Percentiles rank a stretch among this genome's conserved stretches.
These are phyloP conservation scores for Crotalus viridis DNA, from an alignment of 2,113 vertebrate species.

Conservation along the genomic window DNA sequence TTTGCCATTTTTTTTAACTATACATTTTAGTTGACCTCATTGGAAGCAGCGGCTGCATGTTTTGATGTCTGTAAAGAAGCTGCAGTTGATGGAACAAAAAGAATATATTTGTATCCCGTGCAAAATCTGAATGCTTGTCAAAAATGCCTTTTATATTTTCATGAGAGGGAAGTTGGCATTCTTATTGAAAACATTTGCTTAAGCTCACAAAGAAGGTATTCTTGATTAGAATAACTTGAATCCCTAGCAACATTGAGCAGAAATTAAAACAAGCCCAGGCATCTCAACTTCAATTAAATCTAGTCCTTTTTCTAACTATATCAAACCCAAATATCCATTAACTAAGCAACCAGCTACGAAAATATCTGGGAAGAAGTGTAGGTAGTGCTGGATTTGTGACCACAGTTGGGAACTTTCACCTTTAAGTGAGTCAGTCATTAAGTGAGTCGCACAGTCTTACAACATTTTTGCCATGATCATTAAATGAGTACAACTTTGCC, in stretches of 20 bases:
- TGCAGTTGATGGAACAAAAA: background rate
- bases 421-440: background rate
- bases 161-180: background rate
- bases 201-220: conserved; percentile 22
- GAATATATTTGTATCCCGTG: background rate
- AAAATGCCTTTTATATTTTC: background rate
- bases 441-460: background rate
- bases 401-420: background rate
- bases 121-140: background rate
- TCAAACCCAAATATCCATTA: background rate
- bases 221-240: background rate
- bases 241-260: background rate
- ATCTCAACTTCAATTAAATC: background rate
- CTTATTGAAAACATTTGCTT: background rate
- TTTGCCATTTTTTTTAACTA: background rate
- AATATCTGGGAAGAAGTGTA: background rate
- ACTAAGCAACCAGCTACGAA: background rate
- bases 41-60: background rate
- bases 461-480: background rate
- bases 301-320: conserved; percentile 4
- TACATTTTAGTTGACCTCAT: background rate
- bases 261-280: conserved; percentile 24
- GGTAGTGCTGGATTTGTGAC: background rate
- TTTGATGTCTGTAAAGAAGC: background rate
- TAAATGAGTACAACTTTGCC: background rate